Base-by-base conservation (phyloP, 2,797 vertebrate genomes). In the Chelonia mydas region DNA sequence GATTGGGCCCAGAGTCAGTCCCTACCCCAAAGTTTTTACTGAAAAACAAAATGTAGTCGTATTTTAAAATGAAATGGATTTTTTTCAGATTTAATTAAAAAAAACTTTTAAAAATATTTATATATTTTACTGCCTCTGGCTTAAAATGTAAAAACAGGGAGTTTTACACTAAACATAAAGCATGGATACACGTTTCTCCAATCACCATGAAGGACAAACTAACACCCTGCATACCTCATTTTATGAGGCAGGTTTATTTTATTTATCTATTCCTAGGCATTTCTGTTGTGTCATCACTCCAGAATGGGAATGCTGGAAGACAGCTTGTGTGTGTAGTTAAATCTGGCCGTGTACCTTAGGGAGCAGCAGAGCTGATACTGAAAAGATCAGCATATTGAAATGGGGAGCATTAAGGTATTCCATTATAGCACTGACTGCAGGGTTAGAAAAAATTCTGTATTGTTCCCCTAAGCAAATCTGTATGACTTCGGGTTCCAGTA, bases 161-260 rank as follows among this genome's bases (percentile, higher is more conserved):
- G 25, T 47, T 50, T 16, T 49, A 49, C 37, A 21, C 51, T 37
- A 1, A 1, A n/a, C 8, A 74, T 7, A 59, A 84, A 11, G 3
- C 1, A 0, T 0, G 0, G 0, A 0, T 45, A 45, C 61, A 84
- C 45, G 1, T 45, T 89, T n/a, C 79, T 45, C 6, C 37, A 72
- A 16, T 76, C 1, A 0, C 41, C 17, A 54, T 6, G 61, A 3
- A 65, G 47, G 10, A 15, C 82, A 28, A 5, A 17, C 51, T n/a
- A 9, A 5, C 85, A 31, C 5, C 0, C 49, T 77, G 28, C 11
- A 3, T 3, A 16, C 83, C 77, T 91, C 33, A 0, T n/a, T 83
- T 88, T 83, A 51, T 19, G 4, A 3, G 10, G 54, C 12, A 45
- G 4, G 1, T 88, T 74, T 84, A 0, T 95, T 95, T 54, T 74